Conservation (phyloP, 2,797 vertebrate genomes). For the Amblyraja radiata region DNA sequence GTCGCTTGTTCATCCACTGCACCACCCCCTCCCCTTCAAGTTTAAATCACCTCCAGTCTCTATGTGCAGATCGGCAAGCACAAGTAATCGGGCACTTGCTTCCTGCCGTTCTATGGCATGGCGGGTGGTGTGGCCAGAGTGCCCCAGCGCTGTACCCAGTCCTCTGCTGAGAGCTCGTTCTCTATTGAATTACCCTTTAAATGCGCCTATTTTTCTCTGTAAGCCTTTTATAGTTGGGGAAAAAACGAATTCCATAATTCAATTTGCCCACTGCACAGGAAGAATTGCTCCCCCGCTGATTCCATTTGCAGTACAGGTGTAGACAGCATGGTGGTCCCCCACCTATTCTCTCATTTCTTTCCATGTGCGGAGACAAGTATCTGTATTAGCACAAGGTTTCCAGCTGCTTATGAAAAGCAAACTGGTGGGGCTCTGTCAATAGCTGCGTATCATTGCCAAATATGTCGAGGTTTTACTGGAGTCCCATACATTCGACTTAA, state of each 20-base stretch:
- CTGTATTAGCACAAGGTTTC: neutral
- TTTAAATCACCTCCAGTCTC: neutral
- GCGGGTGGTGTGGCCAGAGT: too few relatives aligned
- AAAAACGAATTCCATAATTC: neutral
- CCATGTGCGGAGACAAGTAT: neutral
- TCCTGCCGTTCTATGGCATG: neutral
- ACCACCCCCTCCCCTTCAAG: neutral
- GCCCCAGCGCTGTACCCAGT: too few relatives aligned
- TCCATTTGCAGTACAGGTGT: neutral
- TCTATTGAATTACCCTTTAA: neutral
- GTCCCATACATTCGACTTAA: neutral
- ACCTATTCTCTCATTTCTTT: constrained; percentile 11
- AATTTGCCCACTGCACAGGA: neutral
- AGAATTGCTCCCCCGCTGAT: constrained; percentile 7
- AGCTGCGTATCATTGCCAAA: neutral
- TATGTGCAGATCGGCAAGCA: neutral
- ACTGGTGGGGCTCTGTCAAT: neutral
- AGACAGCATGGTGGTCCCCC: neutral
- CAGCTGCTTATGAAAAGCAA: neutral
- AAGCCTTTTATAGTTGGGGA: neutral
- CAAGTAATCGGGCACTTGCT: too few relatives aligned
- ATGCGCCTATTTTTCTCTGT: neutral
- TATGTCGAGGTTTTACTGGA: neutral
- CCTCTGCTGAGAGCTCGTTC: neutral
- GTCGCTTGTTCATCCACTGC: neutral